phyloP scores from a whole-genome alignment of 1,140 invertebrate genomes.

The Bombus breviceps region DNA sequence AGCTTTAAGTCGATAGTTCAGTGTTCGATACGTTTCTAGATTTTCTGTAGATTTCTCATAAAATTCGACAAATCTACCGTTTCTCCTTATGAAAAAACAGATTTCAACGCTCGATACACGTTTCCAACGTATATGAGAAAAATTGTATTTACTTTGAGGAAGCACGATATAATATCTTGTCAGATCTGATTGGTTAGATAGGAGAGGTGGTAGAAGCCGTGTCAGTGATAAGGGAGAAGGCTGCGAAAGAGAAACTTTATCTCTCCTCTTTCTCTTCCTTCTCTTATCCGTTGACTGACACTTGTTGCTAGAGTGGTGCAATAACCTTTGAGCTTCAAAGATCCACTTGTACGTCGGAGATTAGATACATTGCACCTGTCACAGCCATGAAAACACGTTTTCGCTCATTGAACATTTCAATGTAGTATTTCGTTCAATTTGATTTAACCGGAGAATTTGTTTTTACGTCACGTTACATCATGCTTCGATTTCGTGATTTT shows the following conservation, averaged over 20 bases:
- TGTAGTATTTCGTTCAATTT: no score
- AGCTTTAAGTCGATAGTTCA: not conserved
- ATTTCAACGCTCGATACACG: not conserved
- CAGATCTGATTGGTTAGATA: conserved; percentile 55
- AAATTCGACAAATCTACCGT: not conserved
- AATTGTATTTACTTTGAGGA: conserved; percentile 17
- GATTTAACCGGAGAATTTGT: no score
- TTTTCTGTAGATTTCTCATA: not conserved
- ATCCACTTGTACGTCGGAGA: not conserved
- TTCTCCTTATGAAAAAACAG: not conserved
- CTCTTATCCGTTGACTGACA: conserved; percentile 37
- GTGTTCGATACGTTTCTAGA: not conserved
- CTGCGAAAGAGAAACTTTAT: conserved; percentile 3
- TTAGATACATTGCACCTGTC: not conserved
- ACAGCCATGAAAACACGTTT: not conserved
- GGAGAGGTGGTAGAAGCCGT: not conserved
- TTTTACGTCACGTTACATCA: no score
- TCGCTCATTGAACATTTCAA: no score
- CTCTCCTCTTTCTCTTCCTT: not conserved
- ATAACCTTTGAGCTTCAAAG: conserved; percentile 19
- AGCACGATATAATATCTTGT: conserved; percentile 9
- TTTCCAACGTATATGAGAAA: not conserved
- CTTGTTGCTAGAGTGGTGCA: conserved; percentile 56
- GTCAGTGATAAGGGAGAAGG: conserved; percentile 38
- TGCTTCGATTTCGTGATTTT: no score